Evolutionary conservation across 2,888 invertebrate genomes (phyloP), one percentile per base, ranked within the genome.

Genomic region (Diaprepes abbreviatus): DNA sequence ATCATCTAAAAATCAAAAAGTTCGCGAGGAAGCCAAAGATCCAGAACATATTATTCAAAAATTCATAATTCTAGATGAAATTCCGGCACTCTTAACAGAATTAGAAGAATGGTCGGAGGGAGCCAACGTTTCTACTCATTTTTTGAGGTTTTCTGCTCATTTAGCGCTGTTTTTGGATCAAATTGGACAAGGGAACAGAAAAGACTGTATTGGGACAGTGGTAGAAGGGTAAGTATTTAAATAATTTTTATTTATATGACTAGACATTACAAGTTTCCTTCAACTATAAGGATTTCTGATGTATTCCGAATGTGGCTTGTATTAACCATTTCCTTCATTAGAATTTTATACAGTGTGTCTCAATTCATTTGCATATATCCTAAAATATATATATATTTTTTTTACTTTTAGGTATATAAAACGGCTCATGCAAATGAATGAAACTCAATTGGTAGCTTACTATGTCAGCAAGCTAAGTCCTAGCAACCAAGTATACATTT

Each of bases 61-160:
- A 75, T 89, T 91, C 79, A 84, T 97, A 17, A 96, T 97, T 82
- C 85, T 96, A 1, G 94, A 95, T 74, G 91, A 95, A 79, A 86
- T 92, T n/a, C 86, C 89, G 10, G 86, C 90, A 50, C 85, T 97
- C 59, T 88, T 96, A 84, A 89, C 91, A 74, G 88, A 90, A 72
- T 88, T 95, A 75, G 87, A 89, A 52, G 84, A 85, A 9, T 92
- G 92, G 91, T 81, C 92, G 38, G 87, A 89, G 28, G 85, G 83
- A 65, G 87, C 89, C 16, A 85, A 83, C 67, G 85, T 83, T 77
- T 58, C 59, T 1, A 79, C 88, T 0, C 89, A 89, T 48, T 90
- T 93, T 74, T 82, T 94, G 28, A 86, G 97, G 74, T 96, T 96
- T 78, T 86, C 94, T 74, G 91, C 95, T 3, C 97, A 97, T 84